Percentiles rank a stretch among this genome's conserved stretches.
Conservation (phyloP, 2,113 vertebrate species). For the Atlantisia rogersi region DNA sequence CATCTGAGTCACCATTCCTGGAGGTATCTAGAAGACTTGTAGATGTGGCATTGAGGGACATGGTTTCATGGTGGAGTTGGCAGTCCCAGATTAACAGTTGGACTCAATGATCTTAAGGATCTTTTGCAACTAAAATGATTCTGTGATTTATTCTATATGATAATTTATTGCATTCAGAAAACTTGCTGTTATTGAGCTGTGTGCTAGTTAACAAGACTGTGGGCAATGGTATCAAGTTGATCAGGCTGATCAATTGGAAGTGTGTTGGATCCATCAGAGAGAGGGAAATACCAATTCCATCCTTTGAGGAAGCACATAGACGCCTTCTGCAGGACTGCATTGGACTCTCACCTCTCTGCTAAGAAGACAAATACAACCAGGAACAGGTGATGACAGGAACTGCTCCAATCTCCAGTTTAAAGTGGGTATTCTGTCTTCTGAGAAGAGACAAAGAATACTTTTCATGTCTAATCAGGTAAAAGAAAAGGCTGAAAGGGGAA, state of each 20-base stretch:
- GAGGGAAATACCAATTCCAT: not conserved
- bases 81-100: not conserved
- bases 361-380: not conserved
- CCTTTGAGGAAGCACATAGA: not conserved
- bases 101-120: not conserved
- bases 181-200: not conserved
- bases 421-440: not conserved
- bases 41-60: not conserved
- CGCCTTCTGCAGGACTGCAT: not conserved
- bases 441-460: not conserved
- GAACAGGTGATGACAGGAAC: not conserved
- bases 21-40: not conserved
- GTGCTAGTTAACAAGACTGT: not conserved
- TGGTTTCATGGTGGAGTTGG: not conserved
- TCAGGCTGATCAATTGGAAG: not conserved
- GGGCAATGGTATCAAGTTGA: not conserved
- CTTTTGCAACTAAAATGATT: not conserved
- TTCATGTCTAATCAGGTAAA: not conserved
- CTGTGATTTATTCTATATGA: not conserved
- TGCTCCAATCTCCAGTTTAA: not conserved
- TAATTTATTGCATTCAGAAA: not conserved
- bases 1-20: not conserved
- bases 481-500: not conserved
- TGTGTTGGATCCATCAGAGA: not conserved
- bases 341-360: not conserved